Base-by-base conservation (phyloP, 1,140 invertebrate genomes). In the Aphelenchoides fujianensis region DNA sequence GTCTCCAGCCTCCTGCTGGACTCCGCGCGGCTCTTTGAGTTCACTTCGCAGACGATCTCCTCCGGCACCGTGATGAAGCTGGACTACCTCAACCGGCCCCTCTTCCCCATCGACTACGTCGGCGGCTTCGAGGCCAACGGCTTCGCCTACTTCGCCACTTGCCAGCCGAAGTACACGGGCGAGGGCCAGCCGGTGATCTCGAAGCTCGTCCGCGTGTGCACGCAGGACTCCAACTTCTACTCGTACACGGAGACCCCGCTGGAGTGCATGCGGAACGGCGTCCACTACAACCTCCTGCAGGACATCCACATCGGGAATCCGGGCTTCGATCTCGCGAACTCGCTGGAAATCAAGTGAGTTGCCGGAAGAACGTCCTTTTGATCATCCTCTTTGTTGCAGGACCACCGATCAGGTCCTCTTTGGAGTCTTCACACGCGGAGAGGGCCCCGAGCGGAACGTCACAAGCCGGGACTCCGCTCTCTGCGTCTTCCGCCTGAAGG, bases 81-180 rank as follows among this genome's bases (percentile, higher is more conserved):
- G 34, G 31, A 35, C 30, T 32, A 63, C 34, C 28, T 64, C n/a
- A n/a, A 16, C 16, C 35, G 28, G 23, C 36, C 37, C 12, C 27
- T 2, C 36, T 79, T 71, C 34, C 67, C 69, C 52, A 84, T 83
- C 35, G 81, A 83, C 53, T 83, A 83, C 66, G 70, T 84, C 27
- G 74, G 74, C 23, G 82, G 82, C 35, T 83, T 84, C 63, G 77
- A 82, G 64, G 55, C 71, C n/a, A 77, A 74, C 30, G 76, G 71
- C 12, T 83, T 82, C 63, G 80, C 79, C 19, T 83, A 83, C 62
- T 83, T 83, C 64, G 82, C 79, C n/a, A 83, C 81, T 2, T 54
- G 81, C 16, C 81, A 83, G 48, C 79, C 81, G 0, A 82, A 83
- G 69, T 76, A 79, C 30, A 69, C 69, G 2, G 34, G 75, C 70